Base-by-base conservation (phyloP, 2,888 invertebrate genomes). In the Euproctis similis region DNA sequence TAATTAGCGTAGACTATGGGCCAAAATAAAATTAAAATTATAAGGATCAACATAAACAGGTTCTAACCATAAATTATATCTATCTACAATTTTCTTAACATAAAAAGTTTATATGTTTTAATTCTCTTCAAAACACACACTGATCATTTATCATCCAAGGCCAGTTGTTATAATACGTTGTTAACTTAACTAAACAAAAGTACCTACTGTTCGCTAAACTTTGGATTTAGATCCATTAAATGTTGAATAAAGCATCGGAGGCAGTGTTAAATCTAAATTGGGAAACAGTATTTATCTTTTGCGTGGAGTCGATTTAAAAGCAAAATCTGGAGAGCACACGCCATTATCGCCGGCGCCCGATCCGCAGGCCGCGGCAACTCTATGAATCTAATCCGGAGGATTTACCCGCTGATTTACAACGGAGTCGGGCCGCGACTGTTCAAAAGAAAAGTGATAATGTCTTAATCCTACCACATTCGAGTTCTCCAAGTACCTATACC, bases 381-480 rank as follows among this genome's bases (percentile, higher is more conserved):
- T 81, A 82, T 81, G 77, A 76, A 78, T 85, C 84, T 86, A 85
- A 86, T 87, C 87, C 85, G 61, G 69, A 66, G 85, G 84, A 82
- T 84, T 80, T 78, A 75, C 73, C 69, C 71, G 59, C 82, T 86
- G 87, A 86, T 86, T 86, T 86, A 84, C 80, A 81, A 81, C 67
- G 74, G 70, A 65, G 59, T 56, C 59, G 62, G 50, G 72, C 68
- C 69, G 58, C 69, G 67, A 67, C 67, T 74, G 70, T 72, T 73
- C 54, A 65, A 86, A 87, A 86, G 87, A 87, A 88, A 87, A 88
- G 87, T 87, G 87, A 87, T 88, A 87, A 88, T 87, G 87, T 87
- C 87, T 87, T 87, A 87, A 87, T 86, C 86, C 86, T 76, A 80
- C 76, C 86, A 84, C 85, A 85, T 85, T 82, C 64, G 74, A 78